A percentile compares a stretch with the other conserved stretches of the same genome.
These are phyloP conservation scores for Paratrypauchen microcephalus DNA, from an alignment of 2,797 vertebrate genomes.

Conservation along the genomic window DNA sequence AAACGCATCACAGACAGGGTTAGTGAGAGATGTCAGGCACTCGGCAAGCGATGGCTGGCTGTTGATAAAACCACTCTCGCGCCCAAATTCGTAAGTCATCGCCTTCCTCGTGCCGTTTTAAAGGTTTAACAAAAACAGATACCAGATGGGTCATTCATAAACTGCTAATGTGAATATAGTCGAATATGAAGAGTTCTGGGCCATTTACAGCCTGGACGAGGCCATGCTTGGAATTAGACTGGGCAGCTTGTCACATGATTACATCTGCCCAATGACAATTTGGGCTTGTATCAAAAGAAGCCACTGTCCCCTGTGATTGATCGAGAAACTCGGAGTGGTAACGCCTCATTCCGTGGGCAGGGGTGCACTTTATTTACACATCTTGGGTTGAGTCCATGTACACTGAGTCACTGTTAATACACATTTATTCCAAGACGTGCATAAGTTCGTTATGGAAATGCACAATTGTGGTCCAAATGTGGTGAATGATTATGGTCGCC, in stretches of 20 bases:
- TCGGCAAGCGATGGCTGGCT: conserved; percentile 99
- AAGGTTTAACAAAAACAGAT: conserved; percentile 34
- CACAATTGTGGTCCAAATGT: neutral
- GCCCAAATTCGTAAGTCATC: conserved; percentile 99
- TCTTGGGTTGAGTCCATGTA: conserved; percentile 58
- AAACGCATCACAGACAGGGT: conserved; percentile 99
- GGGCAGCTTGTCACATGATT: conserved; percentile 99
- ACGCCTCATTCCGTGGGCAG: conserved; percentile 93
- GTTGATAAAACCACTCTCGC: conserved; percentile 99
- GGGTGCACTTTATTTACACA: conserved; percentile 91
- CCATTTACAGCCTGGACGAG: conserved; percentile 98
- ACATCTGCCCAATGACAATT: conserved; percentile 99
- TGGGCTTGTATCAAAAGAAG: conserved; percentile 99
- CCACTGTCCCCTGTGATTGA: conserved; percentile 99
- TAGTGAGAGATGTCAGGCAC: conserved; percentile 99
- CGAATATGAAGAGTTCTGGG: conserved; percentile 91
- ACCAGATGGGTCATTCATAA: conserved; percentile 69
- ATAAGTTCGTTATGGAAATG: conserved; percentile 21
- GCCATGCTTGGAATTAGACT: conserved; percentile 99
- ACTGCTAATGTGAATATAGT: conserved; percentile 92
- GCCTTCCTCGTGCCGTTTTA: conserved; percentile 79
- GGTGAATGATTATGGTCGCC: neutral
- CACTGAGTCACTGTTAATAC: conserved; percentile 32
- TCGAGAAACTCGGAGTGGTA: conserved; percentile 94
- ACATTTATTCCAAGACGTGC: conserved; percentile 34